Base-by-base conservation (phyloP, 2,113 vertebrate genomes). In the Paramormyrops kingsleyae region DNA sequence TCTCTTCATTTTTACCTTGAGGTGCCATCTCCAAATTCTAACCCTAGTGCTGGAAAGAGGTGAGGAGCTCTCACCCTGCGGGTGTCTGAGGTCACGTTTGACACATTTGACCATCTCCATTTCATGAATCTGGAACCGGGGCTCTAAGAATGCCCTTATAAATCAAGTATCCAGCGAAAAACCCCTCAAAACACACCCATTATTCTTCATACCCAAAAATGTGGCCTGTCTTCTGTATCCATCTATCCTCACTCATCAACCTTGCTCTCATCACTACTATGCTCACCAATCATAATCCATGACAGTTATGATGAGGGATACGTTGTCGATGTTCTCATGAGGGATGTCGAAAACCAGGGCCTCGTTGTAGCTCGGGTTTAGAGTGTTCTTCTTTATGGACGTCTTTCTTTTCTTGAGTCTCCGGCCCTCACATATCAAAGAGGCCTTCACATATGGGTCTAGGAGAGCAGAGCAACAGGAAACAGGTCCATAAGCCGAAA, bases 371-470 rank as follows among this genome's bases (percentile, higher is more conserved):
- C 96, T 97, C 88, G 98, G 98, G 93, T 99, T 99, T 92, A 99
- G 95, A 0, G 98, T 99, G 94, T 98, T 98, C 95, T 98, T 99
- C 94, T 99, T 99, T 92, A 98, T 99, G 91, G 97, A 98, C 0
- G 97, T 98, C 95, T 99, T 99, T 92, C 97, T 96, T 92, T 99
- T 99, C 94, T 99, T 99, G 92, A 98, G 94, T 90, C 98, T 94
- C 56, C 98, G 96, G 42, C 97, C 97, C 83, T 99, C 98, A 7
- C 97, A 97, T 92, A 99, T 96, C 93, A 98, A 95, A 85, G 98
- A 99, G 44, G 97, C 98, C 94, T 98, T 99, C 86, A 98, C 98
- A 0, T 98, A 98, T 44, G 98, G 98, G 93, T 99, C 98, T 99
- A 94, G 53, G 50, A 66, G 5, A 44, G 46, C 49, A 44, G 47